These are phyloP conservation scores for Cyrtodaria siliqua DNA, from an alignment of 2,888 invertebrate genomes.

Conservation along the genomic window DNA sequence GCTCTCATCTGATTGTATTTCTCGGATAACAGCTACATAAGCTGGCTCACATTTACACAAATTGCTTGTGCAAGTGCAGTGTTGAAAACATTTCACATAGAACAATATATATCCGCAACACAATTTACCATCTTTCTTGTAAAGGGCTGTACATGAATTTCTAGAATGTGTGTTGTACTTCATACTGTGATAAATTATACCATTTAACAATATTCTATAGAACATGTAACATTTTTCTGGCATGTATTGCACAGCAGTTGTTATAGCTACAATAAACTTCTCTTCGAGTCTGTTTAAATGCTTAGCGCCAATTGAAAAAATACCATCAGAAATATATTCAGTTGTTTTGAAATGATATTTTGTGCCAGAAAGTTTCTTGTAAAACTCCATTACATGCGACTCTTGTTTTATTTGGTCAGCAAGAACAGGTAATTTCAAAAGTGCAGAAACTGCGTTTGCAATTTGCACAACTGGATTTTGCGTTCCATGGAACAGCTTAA, in stretches of 20 bases:
- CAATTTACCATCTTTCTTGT: too few relatives aligned
- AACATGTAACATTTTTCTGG: conserved; percentile 15
- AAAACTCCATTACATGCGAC: conserved; percentile 10
- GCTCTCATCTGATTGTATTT: too few relatives aligned
- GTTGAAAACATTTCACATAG: too few relatives aligned
- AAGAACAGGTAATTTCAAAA: conserved; percentile 37
- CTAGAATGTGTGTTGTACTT: too few relatives aligned
- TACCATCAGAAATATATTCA: conserved; percentile 25
- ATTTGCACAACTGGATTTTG: conserved; percentile 48
- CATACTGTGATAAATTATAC: too few relatives aligned
- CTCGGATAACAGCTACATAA: too few relatives aligned
- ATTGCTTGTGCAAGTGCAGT: too few relatives aligned
- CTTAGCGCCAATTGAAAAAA: conserved; percentile 16
- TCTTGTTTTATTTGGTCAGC: conserved; percentile 6
- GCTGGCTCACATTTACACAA: too few relatives aligned
- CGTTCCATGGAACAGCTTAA: conserved; percentile 50
- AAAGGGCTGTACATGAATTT: too few relatives aligned
- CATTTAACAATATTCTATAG: not conserved
- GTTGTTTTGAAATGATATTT: conserved; percentile 21
- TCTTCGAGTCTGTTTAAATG: not conserved
- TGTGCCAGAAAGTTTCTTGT: conserved; percentile 13
- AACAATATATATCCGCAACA: too few relatives aligned
- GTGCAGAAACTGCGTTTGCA: conserved; percentile 37
- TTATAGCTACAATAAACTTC: not conserved
- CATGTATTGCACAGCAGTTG: conserved; percentile 3